A percentile compares a stretch with the other conserved stretches of the same genome.
Conservation (phyloP, 2,888 invertebrate genomes). For the Andrena flavipes region DNA sequence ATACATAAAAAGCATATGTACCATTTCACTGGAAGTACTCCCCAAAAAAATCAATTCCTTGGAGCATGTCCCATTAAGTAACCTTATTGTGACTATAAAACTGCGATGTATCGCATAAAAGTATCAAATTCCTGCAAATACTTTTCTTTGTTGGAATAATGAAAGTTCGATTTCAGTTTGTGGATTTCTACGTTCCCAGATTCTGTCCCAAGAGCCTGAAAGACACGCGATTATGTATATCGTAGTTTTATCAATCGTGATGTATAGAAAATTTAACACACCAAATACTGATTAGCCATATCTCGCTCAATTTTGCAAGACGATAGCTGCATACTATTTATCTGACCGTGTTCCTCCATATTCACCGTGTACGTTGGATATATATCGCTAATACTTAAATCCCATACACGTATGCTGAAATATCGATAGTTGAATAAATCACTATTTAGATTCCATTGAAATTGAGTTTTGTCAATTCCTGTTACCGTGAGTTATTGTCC, state of each 20-base stretch:
- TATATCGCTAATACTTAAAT: constrained; percentile 86
- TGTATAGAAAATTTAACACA: constrained; percentile 72
- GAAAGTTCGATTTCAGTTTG: constrained; percentile 84
- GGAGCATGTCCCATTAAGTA: background rate
- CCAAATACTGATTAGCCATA: constrained; percentile 84
- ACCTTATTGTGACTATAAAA: constrained; percentile 69
- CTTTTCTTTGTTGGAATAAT: constrained; percentile 80
- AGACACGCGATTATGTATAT: constrained; percentile 55
- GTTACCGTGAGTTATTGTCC: constrained; percentile 83
- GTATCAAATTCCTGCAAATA: constrained; percentile 84
- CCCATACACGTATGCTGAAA: constrained; percentile 86
- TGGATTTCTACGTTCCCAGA: constrained; percentile 85
- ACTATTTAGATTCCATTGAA: background rate
- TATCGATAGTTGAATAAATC: constrained; percentile 22
- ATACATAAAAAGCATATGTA: constrained; percentile 1
- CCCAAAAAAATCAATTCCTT: constrained; percentile 42
- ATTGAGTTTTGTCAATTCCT: background rate
- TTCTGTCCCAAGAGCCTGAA: constrained; percentile 85
- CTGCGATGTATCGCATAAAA: constrained; percentile 85
- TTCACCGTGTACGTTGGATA: constrained; percentile 85
- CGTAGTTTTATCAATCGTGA: background rate
- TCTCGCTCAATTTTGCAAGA: constrained; percentile 79
- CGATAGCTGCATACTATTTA: constrained; percentile 85
- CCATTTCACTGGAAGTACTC: constrained; percentile 49
- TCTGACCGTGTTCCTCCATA: constrained; percentile 81